Evolutionary conservation across 1,140 invertebrate genomes (phyloP).

Genomic region (Sitophilus oryzae): DNA sequence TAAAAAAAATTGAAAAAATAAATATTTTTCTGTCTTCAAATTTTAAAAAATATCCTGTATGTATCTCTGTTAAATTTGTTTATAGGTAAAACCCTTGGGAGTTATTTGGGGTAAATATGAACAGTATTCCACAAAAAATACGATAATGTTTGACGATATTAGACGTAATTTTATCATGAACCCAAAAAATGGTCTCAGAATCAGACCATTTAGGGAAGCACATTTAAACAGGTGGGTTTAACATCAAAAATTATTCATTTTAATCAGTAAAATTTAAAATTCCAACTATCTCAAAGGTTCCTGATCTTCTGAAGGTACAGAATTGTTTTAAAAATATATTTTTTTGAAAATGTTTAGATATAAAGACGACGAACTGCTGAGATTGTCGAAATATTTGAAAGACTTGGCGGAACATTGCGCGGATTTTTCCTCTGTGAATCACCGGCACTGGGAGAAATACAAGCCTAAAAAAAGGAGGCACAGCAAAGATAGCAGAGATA

Average conservation of each 20-base stretch:
- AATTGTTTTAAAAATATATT: too few species aligned
- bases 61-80: constrained; percentile 24
- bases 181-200: constrained; percentile 86
- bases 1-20: too few species aligned
- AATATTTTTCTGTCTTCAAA: too few species aligned
- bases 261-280: not conserved
- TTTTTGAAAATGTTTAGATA: constrained; percentile 6
- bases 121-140: constrained; percentile 84
- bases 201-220: constrained; percentile 84
- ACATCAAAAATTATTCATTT: too few species aligned
- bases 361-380: constrained; percentile 75
- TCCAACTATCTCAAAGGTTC: not conserved
- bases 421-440: constrained; percentile 80
- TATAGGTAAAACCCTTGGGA: constrained; percentile 87
- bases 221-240: constrained; percentile 78
- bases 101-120: constrained; percentile 95
- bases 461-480: constrained; percentile 46
- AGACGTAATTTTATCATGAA: constrained; percentile 97
- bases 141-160: constrained; percentile 99
- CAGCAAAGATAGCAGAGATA: constrained; percentile 9
- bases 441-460: constrained; percentile 87
- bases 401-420: constrained; percentile 74
- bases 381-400: constrained; percentile 78
- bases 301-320: not conserved
- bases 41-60: constrained; percentile 3